Base-by-base conservation (phyloP, 2,797 vertebrate species). In the Cossypha dichroa region DNA sequence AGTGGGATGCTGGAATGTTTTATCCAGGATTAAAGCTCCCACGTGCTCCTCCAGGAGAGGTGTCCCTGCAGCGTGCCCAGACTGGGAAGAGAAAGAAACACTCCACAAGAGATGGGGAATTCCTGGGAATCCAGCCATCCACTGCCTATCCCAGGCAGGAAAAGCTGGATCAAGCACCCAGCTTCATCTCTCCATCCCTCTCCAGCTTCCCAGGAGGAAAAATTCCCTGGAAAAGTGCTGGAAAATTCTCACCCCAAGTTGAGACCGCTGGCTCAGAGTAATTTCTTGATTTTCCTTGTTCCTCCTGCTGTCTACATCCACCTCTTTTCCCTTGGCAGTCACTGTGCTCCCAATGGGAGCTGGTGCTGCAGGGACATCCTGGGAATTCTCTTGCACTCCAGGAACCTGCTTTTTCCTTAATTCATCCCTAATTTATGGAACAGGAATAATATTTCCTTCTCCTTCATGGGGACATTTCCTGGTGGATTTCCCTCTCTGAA, bases 1-100 rank as follows among this genome's bases (percentile, higher is more conserved):
- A 38, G 31, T 9, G 41, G 11, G 38, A 12, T 15, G 9, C 1
- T 75, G 72, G 26, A 67, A 29, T 51, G 16, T 43, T 76, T 76
- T 43, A 38, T 11, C 54, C 48, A 9, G 15, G 45, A 73, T 18
- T 8, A 45, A 54, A 69, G 2, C 8, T 86, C 19, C 38, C 40
- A 12, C 0, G 0, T 48, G 15, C 7, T 49, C 10, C 34, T 66
- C 60, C n/a, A 5, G 12, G n/a, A 14, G 23, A 45, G 3, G 0
- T 1, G 5, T 14, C 84, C 82, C 22, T 43, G 45, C 15, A 28
- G 31, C 1, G 5, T 12, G 16, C 55, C 25, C 20, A 0, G 28
- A 43, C 2, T 3, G 11, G 51, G 26, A 91, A 29, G 3, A 79
- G 7, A 38, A 91, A 29, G 3, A 79, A 6, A 38, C 4, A 54